Evolutionary conservation across 1,140 invertebrate genomes (phyloP).

Genomic region (Cherax quadricarinatus): DNA sequence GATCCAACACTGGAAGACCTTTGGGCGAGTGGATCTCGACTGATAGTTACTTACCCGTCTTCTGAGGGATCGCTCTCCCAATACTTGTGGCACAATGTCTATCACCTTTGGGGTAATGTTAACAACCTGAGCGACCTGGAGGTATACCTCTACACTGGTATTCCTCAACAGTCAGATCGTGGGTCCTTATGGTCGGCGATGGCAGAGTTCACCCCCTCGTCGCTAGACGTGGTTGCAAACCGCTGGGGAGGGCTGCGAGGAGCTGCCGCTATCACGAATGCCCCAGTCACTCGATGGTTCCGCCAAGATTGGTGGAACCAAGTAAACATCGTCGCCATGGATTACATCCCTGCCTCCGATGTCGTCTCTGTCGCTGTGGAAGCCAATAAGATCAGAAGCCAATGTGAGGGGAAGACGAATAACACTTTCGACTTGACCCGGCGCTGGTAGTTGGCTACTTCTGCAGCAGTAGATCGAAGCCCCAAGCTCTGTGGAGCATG

Average conservation of each 20-base stretch:
- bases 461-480: too few relatives aligned
- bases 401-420: slow-evolving; percentile 73
- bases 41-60: slow-evolving; percentile 81
- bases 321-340: slow-evolving; percentile 82
- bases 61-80: slow-evolving; percentile 74
- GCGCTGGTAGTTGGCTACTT: not conserved
- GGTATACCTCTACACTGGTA: slow-evolving; percentile 76
- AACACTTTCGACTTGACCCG: slow-evolving; percentile 55
- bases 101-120: slow-evolving; percentile 82
- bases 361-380: slow-evolving; percentile 81
- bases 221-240: slow-evolving; percentile 79
- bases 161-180: slow-evolving; percentile 65
- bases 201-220: slow-evolving; percentile 82
- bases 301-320: slow-evolving; percentile 78
- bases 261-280: slow-evolving; percentile 80
- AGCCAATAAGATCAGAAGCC: slow-evolving; percentile 77
- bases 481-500: not conserved
- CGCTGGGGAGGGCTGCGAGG: slow-evolving; percentile 78
- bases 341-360: slow-evolving; percentile 81
- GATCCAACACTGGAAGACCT: slow-evolving; percentile 77
- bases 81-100: slow-evolving; percentile 77
- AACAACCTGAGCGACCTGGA: slow-evolving; percentile 78
- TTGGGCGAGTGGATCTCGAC: slow-evolving; percentile 78
- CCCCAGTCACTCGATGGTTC: slow-evolving; percentile 80
- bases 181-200: slow-evolving; percentile 79